phyloP scores from a whole-genome alignment of 1,140 invertebrate species.

The Tetranychus cinnabarinus region DNA sequence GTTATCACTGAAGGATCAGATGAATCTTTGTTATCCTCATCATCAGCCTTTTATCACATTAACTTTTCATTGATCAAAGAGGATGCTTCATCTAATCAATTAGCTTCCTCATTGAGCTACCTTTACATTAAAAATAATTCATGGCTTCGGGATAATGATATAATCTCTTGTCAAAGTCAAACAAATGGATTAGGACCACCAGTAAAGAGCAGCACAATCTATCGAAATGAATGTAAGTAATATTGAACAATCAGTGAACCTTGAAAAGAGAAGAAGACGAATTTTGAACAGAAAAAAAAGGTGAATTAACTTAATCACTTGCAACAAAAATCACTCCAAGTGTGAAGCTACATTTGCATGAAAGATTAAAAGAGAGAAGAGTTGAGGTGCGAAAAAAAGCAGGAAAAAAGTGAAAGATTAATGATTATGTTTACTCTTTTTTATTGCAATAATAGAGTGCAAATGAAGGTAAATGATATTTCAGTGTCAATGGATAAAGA shows the following conservation, averaged over 20 bases:
- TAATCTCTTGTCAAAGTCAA: conserved; percentile 57
- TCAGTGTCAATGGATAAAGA: too few species aligned
- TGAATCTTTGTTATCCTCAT: not conserved
- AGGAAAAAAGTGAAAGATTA: too few species aligned
- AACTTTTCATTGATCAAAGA: conserved; percentile 40
- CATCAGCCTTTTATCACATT: conserved; percentile 17
- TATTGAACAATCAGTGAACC: not conserved
- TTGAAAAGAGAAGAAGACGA: too few species aligned
- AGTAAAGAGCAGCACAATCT: conserved; percentile 50
- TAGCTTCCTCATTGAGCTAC: conserved; percentile 17
- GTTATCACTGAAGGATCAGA: not conserved
- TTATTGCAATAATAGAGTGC: too few species aligned
- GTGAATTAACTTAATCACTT: too few species aligned
- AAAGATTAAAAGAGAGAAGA: too few species aligned
- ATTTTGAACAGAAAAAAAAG: too few species aligned
- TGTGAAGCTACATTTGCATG: too few species aligned
- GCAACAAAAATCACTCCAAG: too few species aligned
- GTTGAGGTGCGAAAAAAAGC: too few species aligned
- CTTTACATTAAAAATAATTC: conserved; percentile 5
- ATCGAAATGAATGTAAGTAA: conserved; percentile 62
- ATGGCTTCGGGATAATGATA: conserved; percentile 35
- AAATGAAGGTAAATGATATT: too few species aligned
- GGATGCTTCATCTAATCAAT: conserved; percentile 29
- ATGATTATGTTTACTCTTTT: too few species aligned
- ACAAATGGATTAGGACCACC: conserved; percentile 40